Evolutionary conservation across 2,888 invertebrate genomes (phyloP), one percentile per base, ranked within the genome.

Genomic region (Microdon myrmicae): DNA sequence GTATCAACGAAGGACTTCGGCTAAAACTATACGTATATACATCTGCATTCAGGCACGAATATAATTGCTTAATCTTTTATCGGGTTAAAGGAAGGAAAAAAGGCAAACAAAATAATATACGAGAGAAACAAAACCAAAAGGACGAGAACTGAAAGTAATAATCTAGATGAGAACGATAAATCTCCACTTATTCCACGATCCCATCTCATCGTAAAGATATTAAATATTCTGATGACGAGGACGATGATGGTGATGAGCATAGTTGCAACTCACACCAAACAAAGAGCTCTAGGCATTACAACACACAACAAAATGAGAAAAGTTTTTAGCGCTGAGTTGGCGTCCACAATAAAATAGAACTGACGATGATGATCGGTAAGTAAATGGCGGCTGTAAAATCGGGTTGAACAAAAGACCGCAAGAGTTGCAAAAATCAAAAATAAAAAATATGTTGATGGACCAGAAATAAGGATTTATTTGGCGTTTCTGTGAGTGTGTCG

Each of bases 261-360:
- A 32, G 28, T 16, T 48, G 39, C 64, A 64, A 41, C 64, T 53
- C 43, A 48, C 64, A 38, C 64, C 51, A 38, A 58, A 58, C 56
- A 64, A 56, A 64, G 58, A 64, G 64, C 64, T 47, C 58, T 64
- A 19, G 53, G 47, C 31, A 53, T 59, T 56, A 64, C 56, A 64
- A 64, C 56, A 58, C 64, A 64, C 64, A 64, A 64, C 64, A 58
- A 58, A 64, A 64, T 64, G 64, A 64, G 56, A 64, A 64, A 64
- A 64, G 43, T 64, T 64, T 64, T 58, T 38, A 53, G 35, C 64
- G 64, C 38, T 58, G 64, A 64, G 51, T 64, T 64, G 64, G 58
- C 58, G 43, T 58, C 53, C 53, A 4, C 3, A 39, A 35, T n/a
- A 16, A 29, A 25, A 45, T 43, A 37, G 20, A 6, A 29, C 22